These are phyloP conservation scores for Limosa lapponica DNA, from an alignment of 2,797 vertebrate genomes.

Conservation along the genomic window DNA sequence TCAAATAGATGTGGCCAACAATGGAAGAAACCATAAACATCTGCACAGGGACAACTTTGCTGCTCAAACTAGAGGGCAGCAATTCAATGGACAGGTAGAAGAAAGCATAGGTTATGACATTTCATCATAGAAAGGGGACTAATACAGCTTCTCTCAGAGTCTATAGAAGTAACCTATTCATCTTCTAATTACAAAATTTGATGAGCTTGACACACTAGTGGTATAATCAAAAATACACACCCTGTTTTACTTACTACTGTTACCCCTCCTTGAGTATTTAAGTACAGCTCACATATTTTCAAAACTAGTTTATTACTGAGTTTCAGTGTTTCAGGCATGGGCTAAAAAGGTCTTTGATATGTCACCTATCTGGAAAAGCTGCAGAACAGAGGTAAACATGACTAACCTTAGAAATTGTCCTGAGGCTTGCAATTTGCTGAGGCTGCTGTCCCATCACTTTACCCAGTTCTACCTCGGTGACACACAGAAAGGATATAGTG, in stretches of 20 bases:
- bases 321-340: background rate
- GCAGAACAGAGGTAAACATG: background rate
- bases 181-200: background rate
- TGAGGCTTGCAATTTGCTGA: background rate
- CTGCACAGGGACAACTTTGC: background rate
- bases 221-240: background rate
- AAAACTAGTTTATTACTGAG: background rate
- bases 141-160: background rate
- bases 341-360: background rate
- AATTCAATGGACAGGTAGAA: background rate
- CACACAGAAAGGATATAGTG: background rate
- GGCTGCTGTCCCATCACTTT: background rate
- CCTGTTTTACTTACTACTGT: background rate
- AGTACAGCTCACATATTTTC: background rate
- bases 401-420: background rate
- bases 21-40: background rate
- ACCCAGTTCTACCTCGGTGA: background rate
- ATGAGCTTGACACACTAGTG: background rate
- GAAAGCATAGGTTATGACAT: background rate
- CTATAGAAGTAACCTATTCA: background rate
- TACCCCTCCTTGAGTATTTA: background rate
- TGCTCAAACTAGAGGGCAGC: background rate
- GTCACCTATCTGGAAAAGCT: background rate
- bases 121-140: background rate
- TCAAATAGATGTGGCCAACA: background rate